Evolutionary conservation across 2,888 invertebrate genomes (phyloP), one percentile per base, ranked within the genome.

Genomic region (Synergus gifuensis): DNA sequence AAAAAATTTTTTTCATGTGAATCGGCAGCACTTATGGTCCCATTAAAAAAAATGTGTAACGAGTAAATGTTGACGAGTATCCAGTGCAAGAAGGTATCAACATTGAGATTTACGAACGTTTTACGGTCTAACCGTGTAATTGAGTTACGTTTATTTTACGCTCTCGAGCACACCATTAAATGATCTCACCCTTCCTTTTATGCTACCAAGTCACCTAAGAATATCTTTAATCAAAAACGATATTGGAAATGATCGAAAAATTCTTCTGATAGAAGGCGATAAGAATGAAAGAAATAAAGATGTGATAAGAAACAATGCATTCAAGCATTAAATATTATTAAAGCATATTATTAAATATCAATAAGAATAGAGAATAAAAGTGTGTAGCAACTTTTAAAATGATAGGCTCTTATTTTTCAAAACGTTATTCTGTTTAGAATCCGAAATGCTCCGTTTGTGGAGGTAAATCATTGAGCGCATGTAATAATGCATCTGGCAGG

Each of bases 81-180:
- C 73, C 73, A 73, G 54, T 54, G 78, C 78, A 60, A 44, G 40
- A 76, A 40, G 58, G 64, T 79, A 76, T 79, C 79, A 79, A 49
- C 63, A 54, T 22, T 64, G 54, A 79, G 76, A 79, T 79, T 79
- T 79, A 79, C 76, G 79, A 76, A 63, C 78, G 18, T 63, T 73
- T 78, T 78, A 78, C 63, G 73, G 62, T 44, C 44, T 46, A 28
- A 62, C 22, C 54, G 64, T 66, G 54, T 54, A 49, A 73, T 28
- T 78, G 64, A 79, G 44, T 78, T 76, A 78, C 63, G 62, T 49
- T 49, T 28, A 63, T 78, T 76, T 78, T 67, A 73, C 73, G 73
- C 36, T 73, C 73, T 54, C 73, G 49, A 49, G 46, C 73, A 73
- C 69, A 73, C 73, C 73, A 36, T 73, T 73, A 73, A 73, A 73